phyloP scores from a whole-genome alignment of 2,888 invertebrate genomes.

The Acrobasis suavella region DNA sequence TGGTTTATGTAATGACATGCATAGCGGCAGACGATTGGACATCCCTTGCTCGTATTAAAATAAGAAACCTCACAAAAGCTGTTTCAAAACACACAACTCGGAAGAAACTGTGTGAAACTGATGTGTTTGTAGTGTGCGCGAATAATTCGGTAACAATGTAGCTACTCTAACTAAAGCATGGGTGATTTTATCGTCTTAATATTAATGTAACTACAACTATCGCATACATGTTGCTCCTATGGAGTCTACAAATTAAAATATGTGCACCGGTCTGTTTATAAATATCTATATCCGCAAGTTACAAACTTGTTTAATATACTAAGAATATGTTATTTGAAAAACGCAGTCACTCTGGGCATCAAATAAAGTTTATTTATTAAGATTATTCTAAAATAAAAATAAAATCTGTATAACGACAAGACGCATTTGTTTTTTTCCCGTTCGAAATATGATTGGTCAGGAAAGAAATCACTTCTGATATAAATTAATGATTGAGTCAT shows the following conservation, averaged over 20 bases:
- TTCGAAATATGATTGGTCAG: no score
- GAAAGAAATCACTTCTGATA: no score
- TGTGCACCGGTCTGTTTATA: background rate
- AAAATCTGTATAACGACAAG: background rate
- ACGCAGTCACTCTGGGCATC: background rate
- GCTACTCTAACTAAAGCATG: background rate
- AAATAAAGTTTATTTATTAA: background rate
- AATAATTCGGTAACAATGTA: background rate
- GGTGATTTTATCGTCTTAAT: no score
- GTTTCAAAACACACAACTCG: slow-evolving; percentile 22
- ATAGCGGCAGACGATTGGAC: slow-evolving; percentile 29
- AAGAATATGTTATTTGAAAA: background rate
- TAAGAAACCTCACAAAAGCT: slow-evolving; percentile 14
- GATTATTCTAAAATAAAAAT: slow-evolving; percentile 8
- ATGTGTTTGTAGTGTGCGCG: background rate
- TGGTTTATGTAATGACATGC: slow-evolving; percentile 41
- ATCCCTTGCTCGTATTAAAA: background rate
- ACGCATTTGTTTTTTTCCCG: background rate
- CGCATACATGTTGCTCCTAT: background rate
- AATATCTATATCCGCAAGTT: background rate
- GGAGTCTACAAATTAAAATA: background rate
- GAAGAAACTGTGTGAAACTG: slow-evolving; percentile 5
- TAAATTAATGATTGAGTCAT: no score
- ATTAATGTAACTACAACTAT: background rate
- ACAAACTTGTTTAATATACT: background rate